Evolutionary conservation across 2,888 invertebrate species (phyloP), one percentile per base, ranked within the genome.

Genomic region (Anthrax anthrax): DNA sequence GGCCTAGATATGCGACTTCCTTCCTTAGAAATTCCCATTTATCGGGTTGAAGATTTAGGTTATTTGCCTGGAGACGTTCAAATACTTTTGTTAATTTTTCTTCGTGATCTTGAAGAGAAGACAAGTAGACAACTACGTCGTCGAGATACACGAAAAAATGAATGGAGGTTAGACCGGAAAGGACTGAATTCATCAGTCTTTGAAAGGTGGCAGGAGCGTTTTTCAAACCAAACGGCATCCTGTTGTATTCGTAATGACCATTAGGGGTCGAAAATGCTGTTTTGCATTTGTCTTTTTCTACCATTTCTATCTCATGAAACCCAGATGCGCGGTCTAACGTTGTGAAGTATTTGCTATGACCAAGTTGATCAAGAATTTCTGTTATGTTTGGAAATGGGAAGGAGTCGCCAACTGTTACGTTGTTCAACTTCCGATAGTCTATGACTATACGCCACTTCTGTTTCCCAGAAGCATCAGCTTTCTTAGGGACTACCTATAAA

Each of bases 201-300:
- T 32, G 29, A 32, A 32, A 32, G 9, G 12, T 32, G 3, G 29
- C 29, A 9, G 3, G 29, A 4, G 29, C 44, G 9, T 38, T 23
- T 18, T 45, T 45, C 12, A 45, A 37, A 23, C 40, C 45, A 41
- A 45, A 45, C 13, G 43, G 39, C 43, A 47, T 48, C 3, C 47
- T 37, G 14, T 18, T 37, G 27, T 41, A 49, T 18, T 49, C 49
- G 27, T 17, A 49, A 17, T 43, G 46, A 10, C 45, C 47, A 17
- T 29, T 17, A 23, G 43, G 16, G 4, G 39, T 50, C 18, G 46
- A 47, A 10, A 46, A 50, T 2, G 50, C 47, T 1, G 50, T 50
- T 36, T 50, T 50, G 9, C 39, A 37, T 18, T 34, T 36, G 14
- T 50, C 41, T 39, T 29, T 34, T n/a, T 42, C 34, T 6, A 6